Percentiles rank a stretch among this genome's conserved stretches.
Conservation (phyloP, 53 echinoderm and acorn worm species). For the Apostichopus leukothele region DNA sequence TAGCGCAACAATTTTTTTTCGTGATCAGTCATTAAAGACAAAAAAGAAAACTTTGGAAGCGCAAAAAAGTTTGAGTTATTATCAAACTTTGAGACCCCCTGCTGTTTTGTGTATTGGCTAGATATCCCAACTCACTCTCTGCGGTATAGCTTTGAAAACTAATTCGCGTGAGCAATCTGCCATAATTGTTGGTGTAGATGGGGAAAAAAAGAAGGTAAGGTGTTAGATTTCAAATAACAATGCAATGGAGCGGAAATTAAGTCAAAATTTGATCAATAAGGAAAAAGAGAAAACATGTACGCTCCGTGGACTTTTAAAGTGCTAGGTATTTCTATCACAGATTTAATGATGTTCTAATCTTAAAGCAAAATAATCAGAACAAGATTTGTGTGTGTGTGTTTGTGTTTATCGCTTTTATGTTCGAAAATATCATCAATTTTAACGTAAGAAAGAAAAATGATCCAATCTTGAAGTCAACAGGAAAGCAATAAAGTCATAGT, state of each 20-base stretch:
- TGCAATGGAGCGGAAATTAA: neutral
- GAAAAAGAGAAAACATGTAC: no score
- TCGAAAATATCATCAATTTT: conserved; percentile 12
- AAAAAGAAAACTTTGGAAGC: no score
- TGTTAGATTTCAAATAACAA: neutral
- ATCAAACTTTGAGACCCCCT: neutral
- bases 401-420: neutral
- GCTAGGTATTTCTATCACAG: neutral
- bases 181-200: conserved; percentile 7
- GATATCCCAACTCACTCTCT: neutral
- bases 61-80: no score
- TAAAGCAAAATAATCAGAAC: no score
- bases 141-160: neutral
- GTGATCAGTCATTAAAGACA: no score
- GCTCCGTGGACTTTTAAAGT: neutral
- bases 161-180: neutral
- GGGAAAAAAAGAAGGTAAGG: neutral
- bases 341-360: neutral
- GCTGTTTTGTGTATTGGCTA: neutral
- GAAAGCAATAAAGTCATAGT: no score
- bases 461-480: no score
- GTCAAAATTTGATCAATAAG: no score
- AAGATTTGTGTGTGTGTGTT: no score
- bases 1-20: no score
- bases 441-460: neutral